A percentile compares a stretch with the other conserved stretches of the same genome.
These are phyloP conservation scores for Calameuta filiformis DNA, from an alignment of 2,888 invertebrate genomes.

Conservation along the genomic window DNA sequence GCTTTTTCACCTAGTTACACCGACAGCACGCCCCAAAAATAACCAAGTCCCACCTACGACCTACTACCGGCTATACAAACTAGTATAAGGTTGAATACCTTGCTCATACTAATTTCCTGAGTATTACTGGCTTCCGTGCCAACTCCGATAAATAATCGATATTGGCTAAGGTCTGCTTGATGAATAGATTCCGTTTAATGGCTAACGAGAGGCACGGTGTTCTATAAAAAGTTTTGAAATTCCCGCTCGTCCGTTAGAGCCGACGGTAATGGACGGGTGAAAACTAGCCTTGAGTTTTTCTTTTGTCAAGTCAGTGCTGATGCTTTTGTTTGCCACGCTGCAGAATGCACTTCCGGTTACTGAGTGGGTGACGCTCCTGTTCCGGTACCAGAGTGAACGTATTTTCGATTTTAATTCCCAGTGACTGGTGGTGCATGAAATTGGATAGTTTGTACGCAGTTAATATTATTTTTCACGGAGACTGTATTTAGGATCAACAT, in stretches of 20 bases:
- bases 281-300: neutral
- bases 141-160: neutral
- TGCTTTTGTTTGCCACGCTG: neutral
- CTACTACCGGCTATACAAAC: neutral
- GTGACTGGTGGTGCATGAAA: neutral
- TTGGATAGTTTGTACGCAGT: neutral
- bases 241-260: neutral
- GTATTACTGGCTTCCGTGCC: neutral
- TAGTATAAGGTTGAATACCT: neutral
- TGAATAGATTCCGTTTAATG: neutral
- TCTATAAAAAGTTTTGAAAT: neutral
- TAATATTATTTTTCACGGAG: neutral
- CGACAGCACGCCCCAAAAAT: conserved; percentile 40
- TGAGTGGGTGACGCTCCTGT: neutral
- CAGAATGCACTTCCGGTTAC: neutral
- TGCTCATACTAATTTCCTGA: neutral
- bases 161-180: neutral
- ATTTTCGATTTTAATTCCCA: neutral
- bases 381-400: neutral
- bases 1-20: conserved; percentile 44
- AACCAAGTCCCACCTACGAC: conserved; percentile 26
- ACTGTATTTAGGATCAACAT: neutral
- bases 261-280: neutral
- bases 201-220: neutral
- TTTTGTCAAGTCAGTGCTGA: neutral